phyloP scores from a whole-genome alignment of 2,113 vertebrate genomes.

The Lagopus muta region DNA sequence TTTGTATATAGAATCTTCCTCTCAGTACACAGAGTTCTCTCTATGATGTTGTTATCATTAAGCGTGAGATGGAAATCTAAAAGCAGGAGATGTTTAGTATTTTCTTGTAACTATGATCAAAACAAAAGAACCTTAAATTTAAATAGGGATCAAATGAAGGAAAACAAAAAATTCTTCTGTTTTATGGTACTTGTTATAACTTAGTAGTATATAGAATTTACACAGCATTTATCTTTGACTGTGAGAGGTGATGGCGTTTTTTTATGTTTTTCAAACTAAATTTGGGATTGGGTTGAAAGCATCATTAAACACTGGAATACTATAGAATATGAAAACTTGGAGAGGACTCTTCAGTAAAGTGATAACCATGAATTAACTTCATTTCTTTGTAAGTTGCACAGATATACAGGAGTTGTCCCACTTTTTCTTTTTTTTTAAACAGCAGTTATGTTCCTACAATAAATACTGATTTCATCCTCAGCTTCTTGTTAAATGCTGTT shows the following conservation, averaged over 20 bases:
- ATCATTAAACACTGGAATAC: not conserved
- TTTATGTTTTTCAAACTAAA: not conserved
- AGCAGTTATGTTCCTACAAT: not conserved
- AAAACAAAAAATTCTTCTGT: not conserved
- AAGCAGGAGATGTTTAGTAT: not conserved
- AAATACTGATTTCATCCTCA: not conserved
- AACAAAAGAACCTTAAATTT: not conserved
- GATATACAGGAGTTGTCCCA: not conserved
- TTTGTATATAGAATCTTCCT: not conserved
- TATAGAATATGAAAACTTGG: not conserved
- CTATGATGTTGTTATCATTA: not conserved
- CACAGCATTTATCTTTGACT: not conserved
- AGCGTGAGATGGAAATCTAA: not conserved
- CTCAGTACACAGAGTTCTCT: not conserved
- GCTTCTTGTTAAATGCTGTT: not conserved
- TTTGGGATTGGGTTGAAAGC: not conserved
- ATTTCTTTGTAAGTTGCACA: not conserved
- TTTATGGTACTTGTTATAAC: not conserved
- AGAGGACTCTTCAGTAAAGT: not conserved
- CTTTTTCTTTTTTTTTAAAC: not conserved
- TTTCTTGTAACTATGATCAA: not conserved
- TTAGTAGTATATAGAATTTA: not conserved
- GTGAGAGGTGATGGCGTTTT: rapidly evolving
- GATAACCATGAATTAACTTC: not conserved
- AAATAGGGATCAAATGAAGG: not conserved